A percentile compares a stretch with the other conserved stretches of the same genome.
Conservation (phyloP, 2,113 vertebrate genomes). For the Cheirogaleus medius region DNA sequence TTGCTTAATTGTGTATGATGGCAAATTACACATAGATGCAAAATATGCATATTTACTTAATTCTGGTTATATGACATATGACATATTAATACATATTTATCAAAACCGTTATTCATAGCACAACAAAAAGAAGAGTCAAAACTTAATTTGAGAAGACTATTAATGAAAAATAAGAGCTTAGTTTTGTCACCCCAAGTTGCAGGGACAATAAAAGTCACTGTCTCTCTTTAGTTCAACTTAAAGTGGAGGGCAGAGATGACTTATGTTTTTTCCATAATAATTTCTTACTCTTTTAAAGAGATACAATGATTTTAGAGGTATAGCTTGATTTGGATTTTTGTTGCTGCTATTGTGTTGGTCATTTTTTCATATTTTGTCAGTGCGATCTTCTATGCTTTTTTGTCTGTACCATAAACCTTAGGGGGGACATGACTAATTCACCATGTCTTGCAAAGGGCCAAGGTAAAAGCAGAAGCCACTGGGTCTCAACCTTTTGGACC, state of each 20-base stretch:
- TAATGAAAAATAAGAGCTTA: background rate
- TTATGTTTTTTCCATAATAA: background rate
- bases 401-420: background rate
- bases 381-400: background rate
- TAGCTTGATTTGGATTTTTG: background rate
- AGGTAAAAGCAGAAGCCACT: background rate
- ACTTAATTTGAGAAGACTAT: background rate
- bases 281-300: background rate
- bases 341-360: background rate
- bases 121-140: background rate
- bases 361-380: background rate
- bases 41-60: background rate
- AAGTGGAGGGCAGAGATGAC: background rate
- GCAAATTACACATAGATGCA: background rate
- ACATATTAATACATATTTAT: background rate
- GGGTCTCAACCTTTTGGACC: background rate
- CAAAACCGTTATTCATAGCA: background rate
- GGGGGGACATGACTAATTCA: background rate
- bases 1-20: background rate
- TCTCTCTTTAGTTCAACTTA: background rate
- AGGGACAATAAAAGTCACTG: background rate
- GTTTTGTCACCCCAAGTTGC: background rate
- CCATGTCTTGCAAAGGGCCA: background rate
- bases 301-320: background rate
- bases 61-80: background rate